Evolutionary conservation across 2,888 invertebrate genomes (phyloP), one percentile per base, ranked within the genome.

Genomic region (Odontomyia ornata): DNA sequence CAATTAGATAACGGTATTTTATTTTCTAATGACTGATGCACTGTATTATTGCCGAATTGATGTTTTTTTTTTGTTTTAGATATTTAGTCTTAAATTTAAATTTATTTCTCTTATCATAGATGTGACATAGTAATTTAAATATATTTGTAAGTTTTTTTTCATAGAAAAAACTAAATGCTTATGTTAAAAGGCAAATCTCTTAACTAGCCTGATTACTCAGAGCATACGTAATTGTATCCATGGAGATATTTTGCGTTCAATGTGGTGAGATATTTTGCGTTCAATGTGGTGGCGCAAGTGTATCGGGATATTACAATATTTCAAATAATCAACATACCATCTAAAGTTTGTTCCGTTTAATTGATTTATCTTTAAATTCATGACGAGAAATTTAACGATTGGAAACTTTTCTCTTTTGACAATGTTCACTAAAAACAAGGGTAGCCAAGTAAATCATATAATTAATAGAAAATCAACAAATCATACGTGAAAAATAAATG

Each of bases 401-500:
- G 57, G 21, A 73, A 21, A 18, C n/a, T n/a, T 28, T 28, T 64
- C 28, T 3, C 4, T 25, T 15, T 60, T 25, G 23, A 60, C 9
- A 25, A 5, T 9, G 36, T 4, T 46, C 18, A 69, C 25, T 43
- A 21, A 23, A 65, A 69, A 47, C 25, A 46, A 69, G 46, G 28
- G 47, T 69, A 47, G 69, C 69, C 23, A 7, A 47, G n/a, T 5
- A 69, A 28, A 36, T 43, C 3, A 36, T 9, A 46, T 15, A 27
- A 73, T 5, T 30, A 30, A 60, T 15, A 73, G 25, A 64, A 36
- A 77, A 28, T 57, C n/a, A 69, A 36, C 36, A 46, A 71, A 47
- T 46, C 27, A 77, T 21, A 73, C 65, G n/a, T 27, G 57, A 57
- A 67, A 72, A 84, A n/a, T n/a, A 84, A 83, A 84, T 81, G 82